Base-by-base conservation (phyloP, 2,888 invertebrate genomes). In the Xanthorhoe designata region DNA sequence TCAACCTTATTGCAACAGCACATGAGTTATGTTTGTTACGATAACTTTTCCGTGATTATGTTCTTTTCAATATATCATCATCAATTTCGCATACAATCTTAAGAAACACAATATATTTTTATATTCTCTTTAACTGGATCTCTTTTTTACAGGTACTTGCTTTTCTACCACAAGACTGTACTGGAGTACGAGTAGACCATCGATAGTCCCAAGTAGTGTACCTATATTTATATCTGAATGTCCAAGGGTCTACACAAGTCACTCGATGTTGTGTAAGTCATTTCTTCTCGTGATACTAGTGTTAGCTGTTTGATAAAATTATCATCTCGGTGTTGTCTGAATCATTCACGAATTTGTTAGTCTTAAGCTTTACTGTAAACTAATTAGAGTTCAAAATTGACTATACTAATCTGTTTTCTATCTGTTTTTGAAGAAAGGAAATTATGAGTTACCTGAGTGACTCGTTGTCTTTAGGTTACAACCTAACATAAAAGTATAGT, bases 111-210 rank as follows among this genome's bases (percentile, higher is more conserved):
- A n/a, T n/a, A n/a, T n/a, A n/a, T n/a, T n/a, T n/a, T n/a, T n/a
- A n/a, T n/a, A n/a, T n/a, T n/a, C n/a, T n/a, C 0, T 47, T 47
- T 7, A 47, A 17, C n/a, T 13, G 5, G 10, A 17, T 8, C 15
- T 15, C 15, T 82, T 78, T 79, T 77, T 95, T 95, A 73, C 95
- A 98, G 98, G 78, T 99, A 98, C 91, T 95, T 99, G 69, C 95
- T 99, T 71, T 99, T 99, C 94, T 99, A 99, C 92, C 98, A 99
- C 94, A 98, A 99, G 92, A 98, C 98, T 90, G 96, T 98, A 72
- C 91, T 99, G 91, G 98, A 98, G 85, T 99, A 98, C 80, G 96
- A 96, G 72, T 74, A 67, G 72, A 55, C 51, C 9, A 10, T 45
- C 18, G 47, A 45, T 50, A 58, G 15, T 32, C 62, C 42, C 49